These are phyloP conservation scores for Phoebastria nigripes DNA, from an alignment of 2,797 vertebrate species.

Conservation along the genomic window DNA sequence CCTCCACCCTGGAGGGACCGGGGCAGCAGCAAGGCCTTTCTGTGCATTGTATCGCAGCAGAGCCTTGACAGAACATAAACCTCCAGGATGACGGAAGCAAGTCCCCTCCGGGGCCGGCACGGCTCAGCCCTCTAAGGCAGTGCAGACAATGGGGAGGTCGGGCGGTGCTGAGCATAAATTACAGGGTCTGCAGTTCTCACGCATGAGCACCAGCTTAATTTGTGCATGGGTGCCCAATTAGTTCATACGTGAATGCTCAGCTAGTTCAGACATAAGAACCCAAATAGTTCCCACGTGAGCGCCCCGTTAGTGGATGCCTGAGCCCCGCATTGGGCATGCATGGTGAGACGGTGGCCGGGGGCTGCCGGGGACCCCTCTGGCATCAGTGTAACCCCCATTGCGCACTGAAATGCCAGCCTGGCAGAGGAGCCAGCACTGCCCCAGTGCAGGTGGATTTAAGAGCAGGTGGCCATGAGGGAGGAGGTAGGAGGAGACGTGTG, in stretches of 20 bases:
- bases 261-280: neutral
- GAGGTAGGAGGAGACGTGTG: neutral
- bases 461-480: neutral
- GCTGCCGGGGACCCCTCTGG: neutral
- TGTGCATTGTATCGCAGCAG: fast-evolving
- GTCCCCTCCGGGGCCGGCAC: fast-evolving
- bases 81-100: fast-evolving
- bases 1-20: fast-evolving
- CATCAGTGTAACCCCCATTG: neutral
- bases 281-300: fast-evolving
- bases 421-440: neutral
- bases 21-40: neutral
- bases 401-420: fast-evolving
- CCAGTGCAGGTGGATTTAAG: fast-evolving
- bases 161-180: neutral
- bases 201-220: neutral
- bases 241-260: neutral
- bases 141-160: fast-evolving
- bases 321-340: neutral
- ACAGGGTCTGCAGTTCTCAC: neutral
- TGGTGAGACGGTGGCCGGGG: fast-evolving
- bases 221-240: neutral
- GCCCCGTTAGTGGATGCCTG: neutral
- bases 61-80: no score
- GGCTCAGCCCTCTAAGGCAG: neutral